Evolutionary conservation across 2,888 invertebrate genomes (phyloP), one percentile per base, ranked within the genome.

Genomic region (Drosophila infuscata): DNA sequence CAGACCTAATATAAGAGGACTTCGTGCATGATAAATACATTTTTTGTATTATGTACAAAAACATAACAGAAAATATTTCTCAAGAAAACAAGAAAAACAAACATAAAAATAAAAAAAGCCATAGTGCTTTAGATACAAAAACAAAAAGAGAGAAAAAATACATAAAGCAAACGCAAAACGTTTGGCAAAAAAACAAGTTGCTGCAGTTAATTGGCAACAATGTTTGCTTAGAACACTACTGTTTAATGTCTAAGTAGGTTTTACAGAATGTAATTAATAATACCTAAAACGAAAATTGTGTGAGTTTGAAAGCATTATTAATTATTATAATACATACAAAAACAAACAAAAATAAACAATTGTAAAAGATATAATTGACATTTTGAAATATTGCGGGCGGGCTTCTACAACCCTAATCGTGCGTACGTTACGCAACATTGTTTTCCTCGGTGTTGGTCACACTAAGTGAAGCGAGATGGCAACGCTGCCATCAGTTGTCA

Each of bases 1-100:
- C 73, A 74, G 73, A 69, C 60, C 64, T 56, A 80, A 70, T 68
- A 76, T 59, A 71, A 76, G 57, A 64, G 71, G 57, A 71, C 74
- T 62, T 65, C 76, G 69, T 74, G 83, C 81, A 82, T 79, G 66
- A 54, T 73, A 62, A 74, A 81, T 76, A 76, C 75, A 76, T 79
- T 79, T 67, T 83, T 86, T 86, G 85, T 83, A 86, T 86, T 85
- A 88, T 86, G 85, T 86, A 86, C 88, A 86, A 85, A 84, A 81
- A 74, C n/a, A 66, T 63, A 41, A 76, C 78, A 73, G 30, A 68
- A 68, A 36, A 76, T 67, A 65, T 66, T 66, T 52, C 60, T 61
- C 67, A 57, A 63, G 25, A 46, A 64, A 36, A 62, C 6, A 53
- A 57, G 46, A 35, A 35, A 53, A 57, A 33, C 29, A 63, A 36